Percentiles rank a stretch among this genome's conserved stretches.
These are phyloP conservation scores for Nymphalis urticae DNA, from an alignment of 2,888 invertebrate species.

Conservation along the genomic window DNA sequence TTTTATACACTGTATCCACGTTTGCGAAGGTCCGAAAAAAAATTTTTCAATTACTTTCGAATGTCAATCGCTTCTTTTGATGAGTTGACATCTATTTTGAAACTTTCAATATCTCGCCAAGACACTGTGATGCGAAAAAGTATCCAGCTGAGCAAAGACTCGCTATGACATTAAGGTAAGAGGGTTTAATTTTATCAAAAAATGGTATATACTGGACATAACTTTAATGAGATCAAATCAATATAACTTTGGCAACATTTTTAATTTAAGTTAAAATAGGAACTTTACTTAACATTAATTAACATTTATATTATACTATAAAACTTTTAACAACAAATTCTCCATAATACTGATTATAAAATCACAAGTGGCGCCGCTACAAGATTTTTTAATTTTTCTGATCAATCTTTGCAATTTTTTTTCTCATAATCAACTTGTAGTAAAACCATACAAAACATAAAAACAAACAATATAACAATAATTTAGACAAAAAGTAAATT, in stretches of 20 bases:
- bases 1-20: conserved; percentile 13
- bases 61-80: conserved; percentile 19
- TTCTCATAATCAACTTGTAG: conserved; percentile 5
- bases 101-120: conserved; percentile 15
- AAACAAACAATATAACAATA: conserved; percentile 3
- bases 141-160: conserved; percentile 14
- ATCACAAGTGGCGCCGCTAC: conserved; percentile 6
- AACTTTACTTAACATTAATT: conserved; percentile 13
- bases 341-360: conserved; percentile 6
- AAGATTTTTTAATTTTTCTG: conserved; percentile 5
- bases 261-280: conserved; percentile 5
- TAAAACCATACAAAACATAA: conserved; percentile 5
- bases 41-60: conserved; percentile 16
- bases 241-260: conserved; percentile 5
- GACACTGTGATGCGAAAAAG: conserved; percentile 12
- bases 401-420: conserved; percentile 3
- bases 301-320: conserved; percentile 13
- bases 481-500: no score
- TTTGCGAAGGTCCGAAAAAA: conserved; percentile 12
- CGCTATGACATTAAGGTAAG: conserved; percentile 16
- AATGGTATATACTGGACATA: conserved; percentile 7
- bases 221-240: conserved; percentile 14
- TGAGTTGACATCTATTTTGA: conserved; percentile 15
- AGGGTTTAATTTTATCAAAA: conserved; percentile 13
- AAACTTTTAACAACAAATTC: conserved; percentile 6